phyloP scores from a whole-genome alignment of 1,140 invertebrate species.

The Zaprionus camerounensis region DNA sequence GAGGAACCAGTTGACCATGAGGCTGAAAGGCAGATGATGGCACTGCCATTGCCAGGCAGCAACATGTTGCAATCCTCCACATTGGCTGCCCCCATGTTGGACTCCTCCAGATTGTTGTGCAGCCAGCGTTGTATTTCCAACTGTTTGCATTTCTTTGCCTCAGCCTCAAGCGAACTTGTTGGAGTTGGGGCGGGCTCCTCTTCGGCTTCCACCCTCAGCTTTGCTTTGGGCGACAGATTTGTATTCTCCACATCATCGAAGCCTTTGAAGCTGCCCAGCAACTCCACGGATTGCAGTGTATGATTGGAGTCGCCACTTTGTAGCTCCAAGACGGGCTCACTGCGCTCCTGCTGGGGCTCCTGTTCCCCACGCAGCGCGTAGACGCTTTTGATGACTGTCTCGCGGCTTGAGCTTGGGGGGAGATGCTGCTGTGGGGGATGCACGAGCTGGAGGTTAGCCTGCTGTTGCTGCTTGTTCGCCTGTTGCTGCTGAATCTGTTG shows the following conservation, averaged over 20 bases:
- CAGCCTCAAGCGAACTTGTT: neutral
- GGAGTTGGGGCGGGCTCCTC: neutral
- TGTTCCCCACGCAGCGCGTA: conserved; percentile 16
- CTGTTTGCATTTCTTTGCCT: conserved; percentile 43
- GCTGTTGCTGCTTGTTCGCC: neutral
- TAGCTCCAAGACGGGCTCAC: neutral
- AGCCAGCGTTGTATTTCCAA: conserved; percentile 64
- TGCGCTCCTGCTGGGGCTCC: neutral
- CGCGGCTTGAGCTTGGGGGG: conserved; percentile 25
- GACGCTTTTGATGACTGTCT: conserved; percentile 71
- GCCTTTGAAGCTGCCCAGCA: conserved; percentile 59
- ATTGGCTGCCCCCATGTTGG: neutral
- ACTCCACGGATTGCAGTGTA: conserved; percentile 53
- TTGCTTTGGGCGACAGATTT: conserved; percentile 57
- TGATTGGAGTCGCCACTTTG: conserved; percentile 33
- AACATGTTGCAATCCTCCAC: too few species aligned
- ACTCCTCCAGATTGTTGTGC: conserved; percentile 15
- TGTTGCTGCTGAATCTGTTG: neutral
- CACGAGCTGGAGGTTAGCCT: conserved; percentile 28
- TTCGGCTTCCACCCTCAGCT: conserved; percentile 30
- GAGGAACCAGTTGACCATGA: conserved; percentile 49
- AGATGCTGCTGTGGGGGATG: neutral
- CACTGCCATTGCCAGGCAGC: neutral
- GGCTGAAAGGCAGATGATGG: conserved; percentile 34
- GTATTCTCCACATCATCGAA: conserved; percentile 70